A percentile compares a stretch with the other conserved stretches of the same genome.
Evolutionary conservation across 2,888 invertebrate species (phyloP).

Genomic region (Drosophila bunnanda): DNA sequence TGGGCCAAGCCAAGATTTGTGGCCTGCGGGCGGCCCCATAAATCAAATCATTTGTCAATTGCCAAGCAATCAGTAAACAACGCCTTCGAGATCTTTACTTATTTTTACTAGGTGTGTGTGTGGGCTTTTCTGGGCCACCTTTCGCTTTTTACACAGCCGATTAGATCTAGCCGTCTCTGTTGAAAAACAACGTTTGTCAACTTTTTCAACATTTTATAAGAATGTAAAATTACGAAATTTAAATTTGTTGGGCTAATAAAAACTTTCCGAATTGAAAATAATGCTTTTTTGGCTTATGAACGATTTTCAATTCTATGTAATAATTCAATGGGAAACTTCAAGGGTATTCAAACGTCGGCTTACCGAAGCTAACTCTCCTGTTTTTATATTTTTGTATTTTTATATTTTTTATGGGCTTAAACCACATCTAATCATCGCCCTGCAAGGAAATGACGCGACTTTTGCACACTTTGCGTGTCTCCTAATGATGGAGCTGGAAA

Average conservation of each 20-base stretch:
- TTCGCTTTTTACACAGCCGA: not conserved
- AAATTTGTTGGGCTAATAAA: too few relatives aligned
- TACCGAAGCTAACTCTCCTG: not conserved
- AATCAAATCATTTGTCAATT: constrained; percentile 70
- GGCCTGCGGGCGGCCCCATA: constrained; percentile 44
- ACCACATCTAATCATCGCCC: constrained; percentile 17
- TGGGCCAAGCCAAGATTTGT: constrained; percentile 66
- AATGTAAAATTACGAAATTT: too few relatives aligned
- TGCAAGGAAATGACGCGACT: constrained; percentile 52
- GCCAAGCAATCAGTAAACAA: constrained; percentile 33
- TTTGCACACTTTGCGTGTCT: constrained; percentile 52
- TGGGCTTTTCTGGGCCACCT: constrained; percentile 26
- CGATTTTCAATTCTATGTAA: too few relatives aligned
- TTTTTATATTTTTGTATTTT: not conserved
- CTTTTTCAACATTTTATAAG: too few relatives aligned
- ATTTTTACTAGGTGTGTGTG: constrained; percentile 21
- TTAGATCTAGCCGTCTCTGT: too few relatives aligned
- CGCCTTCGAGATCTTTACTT: constrained; percentile 31
- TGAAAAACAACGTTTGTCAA: too few relatives aligned
- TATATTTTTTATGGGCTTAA: constrained; percentile 8
- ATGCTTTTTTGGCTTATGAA: too few relatives aligned
- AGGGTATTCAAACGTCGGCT: not conserved
- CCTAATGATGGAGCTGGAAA: constrained; percentile 52
- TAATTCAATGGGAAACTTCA: not conserved
- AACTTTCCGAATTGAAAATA: too few relatives aligned